These are phyloP conservation scores for Aricia agestis DNA, from an alignment of 1,140 invertebrate species.

Conservation along the genomic window DNA sequence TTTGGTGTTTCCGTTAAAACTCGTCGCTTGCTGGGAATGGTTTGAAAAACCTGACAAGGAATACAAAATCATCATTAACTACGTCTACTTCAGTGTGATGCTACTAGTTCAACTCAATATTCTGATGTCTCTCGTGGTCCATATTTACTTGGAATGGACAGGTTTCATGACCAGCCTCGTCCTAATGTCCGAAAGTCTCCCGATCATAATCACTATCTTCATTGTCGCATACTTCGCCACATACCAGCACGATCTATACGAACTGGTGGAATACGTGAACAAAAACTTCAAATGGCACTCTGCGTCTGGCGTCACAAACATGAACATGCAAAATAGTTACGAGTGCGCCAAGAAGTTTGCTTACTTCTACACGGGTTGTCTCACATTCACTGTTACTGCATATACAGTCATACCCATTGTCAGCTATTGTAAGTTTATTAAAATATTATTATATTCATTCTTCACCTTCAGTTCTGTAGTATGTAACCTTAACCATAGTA, in stretches of 20 bases:
- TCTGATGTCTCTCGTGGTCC: constrained; percentile 36
- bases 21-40: constrained; percentile 59
- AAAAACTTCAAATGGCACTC: constrained; percentile 53
- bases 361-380: constrained; percentile 54
- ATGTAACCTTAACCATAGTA: no score
- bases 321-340: constrained; percentile 59
- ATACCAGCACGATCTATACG: constrained; percentile 48
- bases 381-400: constrained; percentile 53
- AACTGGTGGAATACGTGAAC: constrained; percentile 47
- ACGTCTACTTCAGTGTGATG: constrained; percentile 47
- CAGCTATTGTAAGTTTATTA: constrained; percentile 49
- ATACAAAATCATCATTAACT: constrained; percentile 41
- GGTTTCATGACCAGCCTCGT: constrained; percentile 51
- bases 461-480: no score
- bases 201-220: constrained; percentile 42
- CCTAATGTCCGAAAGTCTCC: constrained; percentile 52
- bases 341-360: constrained; percentile 46
- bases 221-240: constrained; percentile 52
- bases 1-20: constrained; percentile 45
- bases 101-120: constrained; percentile 43
- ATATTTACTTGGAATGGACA: constrained; percentile 51
- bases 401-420: constrained; percentile 49
- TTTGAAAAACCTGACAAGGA: constrained; percentile 33
- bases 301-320: constrained; percentile 55
- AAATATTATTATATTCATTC: no score